Evolutionary conservation across 2,113 vertebrate genomes (phyloP).

Genomic region (Percina caprodes): DNA sequence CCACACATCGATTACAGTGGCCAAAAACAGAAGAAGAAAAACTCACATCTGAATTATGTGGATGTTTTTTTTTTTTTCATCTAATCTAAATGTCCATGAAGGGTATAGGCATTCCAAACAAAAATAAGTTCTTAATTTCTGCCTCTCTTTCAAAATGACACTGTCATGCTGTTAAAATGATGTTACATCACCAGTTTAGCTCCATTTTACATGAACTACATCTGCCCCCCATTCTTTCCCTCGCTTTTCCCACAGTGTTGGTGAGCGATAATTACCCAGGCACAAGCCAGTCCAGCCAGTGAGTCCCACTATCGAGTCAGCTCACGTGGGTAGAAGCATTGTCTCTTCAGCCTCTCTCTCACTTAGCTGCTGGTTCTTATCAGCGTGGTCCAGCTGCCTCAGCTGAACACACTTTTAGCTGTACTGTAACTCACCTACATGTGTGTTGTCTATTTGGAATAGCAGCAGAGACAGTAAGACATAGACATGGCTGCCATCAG

Average conservation of each 20-base stretch:
- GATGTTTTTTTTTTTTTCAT: not conserved
- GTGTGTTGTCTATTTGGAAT: not conserved
- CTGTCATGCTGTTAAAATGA: not conserved
- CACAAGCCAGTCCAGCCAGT: not conserved
- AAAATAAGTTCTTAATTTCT: not conserved
- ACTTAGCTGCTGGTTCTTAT: conserved; percentile 29
- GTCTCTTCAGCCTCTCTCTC: conserved; percentile 22
- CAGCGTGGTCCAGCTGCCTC: conserved; percentile 33
- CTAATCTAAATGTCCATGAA: not conserved
- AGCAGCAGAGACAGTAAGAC: not conserved
- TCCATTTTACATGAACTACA: not conserved
- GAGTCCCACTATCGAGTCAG: conserved; percentile 1
- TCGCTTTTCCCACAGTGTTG: not conserved
- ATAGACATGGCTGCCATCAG: not conserved
- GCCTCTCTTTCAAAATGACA: not conserved
- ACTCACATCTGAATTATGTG: not conserved
- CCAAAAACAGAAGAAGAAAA: not conserved
- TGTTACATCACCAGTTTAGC: not conserved
- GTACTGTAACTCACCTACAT: not conserved
- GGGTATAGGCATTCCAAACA: not conserved
- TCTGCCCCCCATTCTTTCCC: not conserved
- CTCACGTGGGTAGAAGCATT: conserved; percentile 2
- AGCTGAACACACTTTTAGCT: conserved; percentile 9
- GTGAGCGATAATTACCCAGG: not conserved
- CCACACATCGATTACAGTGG: not conserved